Evolutionary conservation across 2,888 invertebrate species (phyloP).

Genomic region (Willowsia nigromaculata): DNA sequence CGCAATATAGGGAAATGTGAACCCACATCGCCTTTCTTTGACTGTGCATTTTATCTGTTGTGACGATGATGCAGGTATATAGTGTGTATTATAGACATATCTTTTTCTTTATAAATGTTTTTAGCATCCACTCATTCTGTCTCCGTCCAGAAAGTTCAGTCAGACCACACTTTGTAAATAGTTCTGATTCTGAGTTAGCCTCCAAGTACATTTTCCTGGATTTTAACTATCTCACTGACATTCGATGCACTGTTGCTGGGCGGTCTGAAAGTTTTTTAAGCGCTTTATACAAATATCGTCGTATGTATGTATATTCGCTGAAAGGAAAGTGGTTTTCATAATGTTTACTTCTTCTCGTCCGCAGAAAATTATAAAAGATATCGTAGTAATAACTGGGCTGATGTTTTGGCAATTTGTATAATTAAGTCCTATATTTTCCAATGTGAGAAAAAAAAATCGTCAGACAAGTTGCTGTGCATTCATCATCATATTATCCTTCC

Average conservation of each 20-base stretch:
- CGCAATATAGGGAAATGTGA: not conserved
- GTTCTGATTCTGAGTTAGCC: not conserved
- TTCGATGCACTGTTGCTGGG: not conserved
- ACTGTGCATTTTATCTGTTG: not conserved
- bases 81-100: not conserved
- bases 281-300: not conserved
- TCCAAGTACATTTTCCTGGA: constrained; percentile 67
- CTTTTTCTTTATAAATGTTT: not conserved
- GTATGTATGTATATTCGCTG: constrained; percentile 5
- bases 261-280: not conserved
- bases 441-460: constrained; percentile 41
- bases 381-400: constrained; percentile 45
- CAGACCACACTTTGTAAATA: not conserved
- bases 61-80: not conserved
- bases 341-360: constrained; percentile 12
- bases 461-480: constrained; percentile 21
- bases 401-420: constrained; percentile 56
- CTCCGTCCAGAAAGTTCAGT: not conserved
- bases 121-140: not conserved
- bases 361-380: constrained; percentile 46
- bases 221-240: not conserved
- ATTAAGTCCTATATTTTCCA: constrained; percentile 35
- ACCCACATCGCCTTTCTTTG: not conserved
- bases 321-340: constrained; percentile 61
- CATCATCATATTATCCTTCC: not conserved